Evolutionary conservation across 2,888 invertebrate species (phyloP), one percentile per base, ranked within the genome.

Genomic region (Venusia cambrica): DNA sequence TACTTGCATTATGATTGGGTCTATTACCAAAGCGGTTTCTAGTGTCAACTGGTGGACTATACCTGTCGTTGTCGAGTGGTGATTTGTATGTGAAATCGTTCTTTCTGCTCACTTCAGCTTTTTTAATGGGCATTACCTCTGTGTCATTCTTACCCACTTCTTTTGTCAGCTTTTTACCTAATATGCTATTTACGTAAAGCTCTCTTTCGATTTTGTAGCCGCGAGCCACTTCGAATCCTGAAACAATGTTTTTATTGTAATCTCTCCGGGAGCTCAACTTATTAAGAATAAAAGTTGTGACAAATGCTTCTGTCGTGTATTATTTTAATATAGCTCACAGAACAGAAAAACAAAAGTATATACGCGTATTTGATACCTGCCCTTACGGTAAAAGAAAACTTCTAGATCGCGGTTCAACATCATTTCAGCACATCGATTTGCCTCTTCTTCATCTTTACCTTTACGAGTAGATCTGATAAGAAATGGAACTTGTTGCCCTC

Each of bases 191-290:
- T 33, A 88, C 51, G 57, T 92, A 93, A 42, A 87, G 88, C 1
- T 72, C 53, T 4, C 93, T 87, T 68, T 93, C 92, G 14, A 93
- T 91, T 39, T 81, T 54, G 60, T 93, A 90, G 0, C 93, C 93
- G 4, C 93, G 90, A 1, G 92, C 92, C 8, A 64, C 69, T 59
- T 89, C 87, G 55, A 93, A 92, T 48, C 66, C 93, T 93, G 71
- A 18, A 71, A 70, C 45, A 64, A 66, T 12, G 15, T 16, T 26
- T 25, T 18, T n/a, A 19, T 27, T 20, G n/a, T n/a, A n/a, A n/a
- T n/a, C n/a, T n/a, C n/a, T n/a, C n/a, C n/a, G n/a, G n/a, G n/a
- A n/a, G n/a, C n/a, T n/a, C n/a, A n/a, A n/a, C n/a, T n/a, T n/a
- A n/a, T n/a, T n/a, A n/a, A n/a, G n/a, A n/a, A n/a, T n/a, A n/a